Base-by-base conservation (phyloP, 2,888 invertebrate genomes). In the Heteromurus nitidus region DNA sequence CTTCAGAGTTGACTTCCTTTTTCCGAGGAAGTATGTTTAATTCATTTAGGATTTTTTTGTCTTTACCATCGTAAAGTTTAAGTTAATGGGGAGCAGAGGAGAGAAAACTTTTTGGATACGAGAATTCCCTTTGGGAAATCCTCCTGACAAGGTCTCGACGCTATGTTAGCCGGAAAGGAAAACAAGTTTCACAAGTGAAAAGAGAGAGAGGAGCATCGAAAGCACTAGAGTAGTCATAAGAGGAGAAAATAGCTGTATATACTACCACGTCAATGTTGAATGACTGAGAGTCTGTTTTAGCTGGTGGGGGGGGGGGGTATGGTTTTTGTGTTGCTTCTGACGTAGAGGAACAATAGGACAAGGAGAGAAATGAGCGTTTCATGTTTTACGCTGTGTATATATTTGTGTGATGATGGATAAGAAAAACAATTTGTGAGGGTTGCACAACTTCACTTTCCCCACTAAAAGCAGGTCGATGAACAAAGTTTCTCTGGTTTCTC, bases 71-170 rank as follows among this genome's bases (percentile, higher is more conserved):
- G 24, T 44, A 9, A 42, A 65, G 22, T 68, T 68, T 1, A 42
- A 65, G 22, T 68, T 68, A 68, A 68, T 53, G 53, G 53, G 20
- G 53, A 26, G 68, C 36, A 26, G 18, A 68, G 53, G 50, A 18
- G 22, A 64, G 68, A 22, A 30, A 67, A 67, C 44, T 36, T 47
- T 50, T 44, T 44, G 26, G 44, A 53, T 50, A 9, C 13, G 28
- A 50, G 30, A 53, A 24, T 50, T 30, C 68, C 68, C 68, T 31
- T 28, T 30, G 68, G 68, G 68, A 68, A 50, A 68, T 53, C 20
- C 53, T 68, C 5, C 36, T 36, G 36, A 36, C 47, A 16, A 47
- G 47, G 3, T 3, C n/a, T 11, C 47, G n/a, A 47, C n/a, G n/a
- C 47, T 16, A 47, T n/a, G 64, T 1, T 18, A 30, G 13, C 62